phyloP scores from a whole-genome alignment of 2,113 vertebrate genomes.

The Scomber japonicus region DNA sequence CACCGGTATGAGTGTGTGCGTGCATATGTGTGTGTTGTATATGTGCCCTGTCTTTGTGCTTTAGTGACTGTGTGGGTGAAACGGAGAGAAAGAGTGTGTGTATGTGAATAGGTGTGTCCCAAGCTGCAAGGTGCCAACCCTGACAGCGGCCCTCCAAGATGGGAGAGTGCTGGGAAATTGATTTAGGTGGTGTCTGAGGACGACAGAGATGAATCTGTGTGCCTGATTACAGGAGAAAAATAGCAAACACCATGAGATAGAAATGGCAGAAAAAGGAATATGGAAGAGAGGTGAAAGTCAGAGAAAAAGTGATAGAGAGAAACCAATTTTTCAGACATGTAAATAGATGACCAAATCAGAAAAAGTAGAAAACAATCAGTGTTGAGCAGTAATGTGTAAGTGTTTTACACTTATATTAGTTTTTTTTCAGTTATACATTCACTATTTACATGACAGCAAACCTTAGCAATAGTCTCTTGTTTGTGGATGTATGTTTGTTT shows the following conservation, averaged over 20 bases:
- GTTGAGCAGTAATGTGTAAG: background rate
- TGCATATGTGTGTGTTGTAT: conserved; percentile 32
- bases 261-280: conserved; percentile 59
- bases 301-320: background rate
- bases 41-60: conserved; percentile 33
- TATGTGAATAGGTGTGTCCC: conserved; percentile 53
- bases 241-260: conserved; percentile 61
- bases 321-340: background rate
- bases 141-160: conserved; percentile 70
- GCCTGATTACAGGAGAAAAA: conserved; percentile 77
- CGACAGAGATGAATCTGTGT: conserved; percentile 81
- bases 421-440: background rate
- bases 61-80: conserved; percentile 58
- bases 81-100: conserved; percentile 42
- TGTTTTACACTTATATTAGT: background rate
- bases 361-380: background rate
- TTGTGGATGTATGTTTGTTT: no score
- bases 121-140: conserved; percentile 65
- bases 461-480: no score
- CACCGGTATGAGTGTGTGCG: conserved; percentile 55
- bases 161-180: conserved; percentile 79
- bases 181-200: conserved; percentile 73
- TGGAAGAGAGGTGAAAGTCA: background rate
- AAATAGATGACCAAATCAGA: conserved; percentile 9
- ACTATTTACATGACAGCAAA: no score